phyloP scores from a whole-genome alignment of 2,797 vertebrate genomes.

The Artibeus jamaicensis region DNA sequence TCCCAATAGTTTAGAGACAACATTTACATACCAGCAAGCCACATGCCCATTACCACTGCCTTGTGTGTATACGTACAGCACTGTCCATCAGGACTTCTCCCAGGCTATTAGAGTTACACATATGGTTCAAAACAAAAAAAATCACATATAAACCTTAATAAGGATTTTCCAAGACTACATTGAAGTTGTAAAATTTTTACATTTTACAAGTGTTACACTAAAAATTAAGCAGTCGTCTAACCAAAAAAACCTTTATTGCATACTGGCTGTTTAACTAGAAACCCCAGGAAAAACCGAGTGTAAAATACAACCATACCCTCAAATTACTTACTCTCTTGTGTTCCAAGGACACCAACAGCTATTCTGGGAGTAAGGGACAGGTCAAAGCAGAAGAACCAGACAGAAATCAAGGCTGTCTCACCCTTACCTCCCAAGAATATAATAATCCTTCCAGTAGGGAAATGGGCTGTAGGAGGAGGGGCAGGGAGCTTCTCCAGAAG shows the following conservation, averaged over 20 bases:
- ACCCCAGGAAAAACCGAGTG: not conserved
- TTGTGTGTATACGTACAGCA: not conserved
- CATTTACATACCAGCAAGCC: not conserved
- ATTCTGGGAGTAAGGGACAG: not conserved
- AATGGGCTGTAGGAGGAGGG: not conserved
- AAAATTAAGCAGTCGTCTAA: conserved; percentile 7
- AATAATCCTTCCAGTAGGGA: not conserved
- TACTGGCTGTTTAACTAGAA: not conserved
- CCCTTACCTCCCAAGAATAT: conserved; percentile 34
- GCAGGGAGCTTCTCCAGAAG: not conserved
- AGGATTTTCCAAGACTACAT: conserved; percentile 25
- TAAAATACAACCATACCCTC: conserved; percentile 24
- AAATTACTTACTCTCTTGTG: conserved; percentile 41
- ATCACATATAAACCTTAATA: conserved; percentile 28
- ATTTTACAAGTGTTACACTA: not conserved
- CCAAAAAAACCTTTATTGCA: not conserved
- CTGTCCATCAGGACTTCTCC: not conserved
- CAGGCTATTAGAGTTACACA: conserved; percentile 1
- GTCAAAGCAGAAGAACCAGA: conserved; percentile 58
- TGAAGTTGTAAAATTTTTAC: conserved; percentile 42
- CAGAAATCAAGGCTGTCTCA: conserved; percentile 31
- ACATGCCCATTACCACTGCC: not conserved
- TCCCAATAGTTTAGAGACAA: not conserved
- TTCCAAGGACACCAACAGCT: conserved; percentile 34
- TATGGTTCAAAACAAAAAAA: not conserved